phyloP scores from a whole-genome alignment of 2,113 vertebrate species.

The Anolis carolinensis region DNA sequence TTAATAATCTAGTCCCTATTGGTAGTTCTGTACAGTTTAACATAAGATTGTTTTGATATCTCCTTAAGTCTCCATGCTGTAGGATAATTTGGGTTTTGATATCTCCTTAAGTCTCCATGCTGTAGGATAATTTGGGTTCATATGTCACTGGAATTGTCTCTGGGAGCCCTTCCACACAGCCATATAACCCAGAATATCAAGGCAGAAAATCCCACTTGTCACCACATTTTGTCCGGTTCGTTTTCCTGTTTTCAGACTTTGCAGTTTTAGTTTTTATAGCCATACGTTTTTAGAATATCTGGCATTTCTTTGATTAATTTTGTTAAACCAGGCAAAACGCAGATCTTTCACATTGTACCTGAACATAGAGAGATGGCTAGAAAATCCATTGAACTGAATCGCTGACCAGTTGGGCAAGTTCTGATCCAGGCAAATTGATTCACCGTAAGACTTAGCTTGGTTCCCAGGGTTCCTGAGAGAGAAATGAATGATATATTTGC shows the following conservation, averaged over 20 bases:
- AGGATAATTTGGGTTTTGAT: no score
- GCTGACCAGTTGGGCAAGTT: background rate
- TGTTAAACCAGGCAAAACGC: background rate
- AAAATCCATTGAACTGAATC: background rate
- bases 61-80: no score
- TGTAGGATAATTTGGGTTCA: no score
- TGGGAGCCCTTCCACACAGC: no score
- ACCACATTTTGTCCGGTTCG: background rate
- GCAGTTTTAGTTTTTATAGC: background rate
- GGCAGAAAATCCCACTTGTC: no score
- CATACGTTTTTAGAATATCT: background rate
- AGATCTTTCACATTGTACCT: accelerated
- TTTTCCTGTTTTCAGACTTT: accelerated
- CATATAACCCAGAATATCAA: no score
- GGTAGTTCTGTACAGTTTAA: no score
- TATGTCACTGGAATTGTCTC: no score
- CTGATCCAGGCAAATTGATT: background rate
- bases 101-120: no score
- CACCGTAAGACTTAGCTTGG: background rate
- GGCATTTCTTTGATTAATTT: background rate
- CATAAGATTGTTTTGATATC: no score
- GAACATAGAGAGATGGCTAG: background rate
- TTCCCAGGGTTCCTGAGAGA: accelerated
- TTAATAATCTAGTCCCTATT: no score
- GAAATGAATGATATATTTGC: accelerated